A percentile compares a stretch with the other conserved stretches of the same genome.
Evolutionary conservation across 2,888 invertebrate species (phyloP).

Genomic region (Gordius sp.): DNA sequence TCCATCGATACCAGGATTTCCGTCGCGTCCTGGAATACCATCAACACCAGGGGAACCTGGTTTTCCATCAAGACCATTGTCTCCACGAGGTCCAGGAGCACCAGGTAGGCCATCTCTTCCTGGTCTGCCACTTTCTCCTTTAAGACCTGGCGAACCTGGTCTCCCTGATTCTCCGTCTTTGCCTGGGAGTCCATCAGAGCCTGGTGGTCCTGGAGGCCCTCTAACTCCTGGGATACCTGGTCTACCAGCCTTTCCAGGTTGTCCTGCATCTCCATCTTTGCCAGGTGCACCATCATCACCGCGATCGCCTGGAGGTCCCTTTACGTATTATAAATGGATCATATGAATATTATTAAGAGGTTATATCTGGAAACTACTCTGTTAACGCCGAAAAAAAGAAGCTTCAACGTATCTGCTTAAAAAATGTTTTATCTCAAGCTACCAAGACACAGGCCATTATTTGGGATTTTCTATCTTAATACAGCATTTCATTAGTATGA

Average conservation of each 20-base stretch:
- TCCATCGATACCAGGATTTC: slow-evolving; percentile 9
- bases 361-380: no score
- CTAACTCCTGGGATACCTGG: slow-evolving; percentile 9
- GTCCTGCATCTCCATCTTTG: slow-evolving; percentile 12
- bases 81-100: not conserved
- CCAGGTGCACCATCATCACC: slow-evolving; percentile 14
- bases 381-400: no score
- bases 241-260: slow-evolving; percentile 11
- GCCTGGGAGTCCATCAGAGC: slow-evolving; percentile 9
- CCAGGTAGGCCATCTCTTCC: slow-evolving; percentile 15
- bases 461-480: no score
- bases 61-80: slow-evolving; percentile 5
- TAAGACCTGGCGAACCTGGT: slow-evolving; percentile 4
- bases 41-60: not conserved
- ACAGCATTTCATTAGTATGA: no score
- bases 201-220: slow-evolving; percentile 1
- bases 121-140: slow-evolving; percentile 10
- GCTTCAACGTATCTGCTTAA: no score
- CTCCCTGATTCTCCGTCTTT: slow-evolving; percentile 15
- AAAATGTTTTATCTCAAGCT: no score
- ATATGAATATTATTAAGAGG: no score
- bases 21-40: slow-evolving; percentile 11
- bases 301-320: not conserved
- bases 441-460: no score
- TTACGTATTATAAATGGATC: not conserved